Base-by-base conservation (phyloP, 2,113 vertebrate genomes). In the Piprites chloris region DNA sequence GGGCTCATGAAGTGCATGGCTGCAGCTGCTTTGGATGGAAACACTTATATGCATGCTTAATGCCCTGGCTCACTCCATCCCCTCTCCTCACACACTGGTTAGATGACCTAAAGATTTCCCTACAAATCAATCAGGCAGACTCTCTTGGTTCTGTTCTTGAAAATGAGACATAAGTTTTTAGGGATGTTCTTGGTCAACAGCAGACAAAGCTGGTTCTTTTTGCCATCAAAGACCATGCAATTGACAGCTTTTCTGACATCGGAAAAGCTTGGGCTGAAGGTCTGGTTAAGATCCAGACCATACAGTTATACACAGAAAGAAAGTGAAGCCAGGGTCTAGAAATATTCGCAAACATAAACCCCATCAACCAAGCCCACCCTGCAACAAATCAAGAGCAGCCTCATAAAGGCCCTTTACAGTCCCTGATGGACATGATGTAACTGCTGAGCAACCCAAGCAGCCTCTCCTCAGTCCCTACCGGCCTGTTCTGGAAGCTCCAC, bases 21-120 rank as follows among this genome's bases (percentile, higher is more conserved):
- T 91, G 72, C 89, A 97, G 89, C 95, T 96, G 92, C 72, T 90
- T 68, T 79, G 82, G 28, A 37, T 79, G 69, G 89, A 76, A 95
- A 53, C 41, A 46, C 24, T 23, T 35, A 90, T 52, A 85, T 1
- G 6, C 52, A 21, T 9, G 17, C 46, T 68, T 65, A 78, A 59
- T 5, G 5, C 47, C 9, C 44, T 59, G 55, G 46, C 44, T 61
- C 35, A 41, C 52, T 63, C 26, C 4, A 4, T 76, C 23, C 37
- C 33, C 22, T 69, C 62, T 85, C 50, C 66, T 92, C 59, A 87
- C 42, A 39, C 71, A 47, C 59, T 74, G 30, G 27, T 75, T 85
- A 66, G 46, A 33, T 76, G 59, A 73, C 81, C 49, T 95, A 85
- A 93, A 95, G 72, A 35, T 83, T 85, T 91, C 87, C 72, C 65